These are phyloP conservation scores for Liposcelis brunnea DNA, from an alignment of 2,888 invertebrate species.

Conservation along the genomic window DNA sequence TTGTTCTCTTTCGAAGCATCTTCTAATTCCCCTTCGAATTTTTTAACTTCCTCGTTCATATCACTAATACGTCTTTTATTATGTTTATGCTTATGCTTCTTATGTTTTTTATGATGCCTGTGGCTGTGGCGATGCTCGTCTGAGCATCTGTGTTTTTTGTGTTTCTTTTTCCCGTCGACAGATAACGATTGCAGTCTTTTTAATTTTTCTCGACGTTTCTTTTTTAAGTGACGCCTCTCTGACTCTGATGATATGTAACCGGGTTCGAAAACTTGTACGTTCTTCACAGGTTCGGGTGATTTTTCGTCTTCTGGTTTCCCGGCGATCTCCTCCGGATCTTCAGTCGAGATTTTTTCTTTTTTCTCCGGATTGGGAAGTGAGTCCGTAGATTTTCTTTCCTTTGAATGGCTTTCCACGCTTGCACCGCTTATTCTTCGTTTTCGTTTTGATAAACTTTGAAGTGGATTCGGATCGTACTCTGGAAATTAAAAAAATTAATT, in stretches of 20 bases:
- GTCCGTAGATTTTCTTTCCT: constrained; percentile 13
- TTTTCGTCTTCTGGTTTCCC: constrained; percentile 9
- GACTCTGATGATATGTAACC: constrained; percentile 12
- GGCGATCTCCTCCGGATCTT: not conserved
- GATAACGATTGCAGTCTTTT: constrained; percentile 20
- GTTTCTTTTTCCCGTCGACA: constrained; percentile 34
- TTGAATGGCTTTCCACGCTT: constrained; percentile 29
- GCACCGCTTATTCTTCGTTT: constrained; percentile 49
- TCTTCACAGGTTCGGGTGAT: constrained; percentile 14
- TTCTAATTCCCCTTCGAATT: constrained; percentile 29
- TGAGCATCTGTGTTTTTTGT: constrained; percentile 48
- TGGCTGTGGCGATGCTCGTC: constrained; percentile 32
- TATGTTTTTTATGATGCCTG: constrained; percentile 26
- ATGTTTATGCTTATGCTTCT: constrained; percentile 62
- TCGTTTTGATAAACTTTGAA: constrained; percentile 57
- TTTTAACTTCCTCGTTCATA: constrained; percentile 31
- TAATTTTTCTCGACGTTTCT: constrained; percentile 43
- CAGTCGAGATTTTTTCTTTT: constrained; percentile 8
- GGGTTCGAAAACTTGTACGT: constrained; percentile 26
- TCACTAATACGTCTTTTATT: constrained; percentile 46
- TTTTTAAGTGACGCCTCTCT: constrained; percentile 44
- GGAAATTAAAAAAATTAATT: constrained; percentile 22
- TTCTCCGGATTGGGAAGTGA: constrained; percentile 1
- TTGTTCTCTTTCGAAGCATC: constrained; percentile 28
- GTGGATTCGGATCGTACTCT: constrained; percentile 72